Percentiles rank a stretch among this genome's conserved stretches.
Evolutionary conservation across 2,888 invertebrate species (phyloP).

Genomic region (Epirrhoe tristata): DNA sequence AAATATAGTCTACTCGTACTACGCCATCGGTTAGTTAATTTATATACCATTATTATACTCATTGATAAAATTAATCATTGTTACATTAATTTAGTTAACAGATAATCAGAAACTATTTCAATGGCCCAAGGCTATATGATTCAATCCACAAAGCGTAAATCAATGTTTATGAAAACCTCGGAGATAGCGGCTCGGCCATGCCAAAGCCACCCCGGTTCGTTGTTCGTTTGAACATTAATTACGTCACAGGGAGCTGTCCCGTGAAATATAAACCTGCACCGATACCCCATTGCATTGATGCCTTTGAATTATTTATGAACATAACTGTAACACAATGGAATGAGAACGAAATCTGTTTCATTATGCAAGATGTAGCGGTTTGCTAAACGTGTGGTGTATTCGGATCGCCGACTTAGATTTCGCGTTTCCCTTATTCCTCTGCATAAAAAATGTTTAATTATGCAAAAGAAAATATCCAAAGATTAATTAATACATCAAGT

Average conservation of each 20-base stretch:
- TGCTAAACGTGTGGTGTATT: neutral
- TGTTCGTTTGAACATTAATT: conserved; percentile 69
- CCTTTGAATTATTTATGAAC: conserved; percentile 71
- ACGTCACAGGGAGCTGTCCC: conserved; percentile 61
- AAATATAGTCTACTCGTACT: too few species aligned
- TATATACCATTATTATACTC: too few species aligned
- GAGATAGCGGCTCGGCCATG: conserved; percentile 54
- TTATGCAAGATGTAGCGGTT: conserved; percentile 2
- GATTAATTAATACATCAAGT: too few species aligned
- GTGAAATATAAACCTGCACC: conserved; percentile 77
- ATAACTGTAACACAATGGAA: conserved; percentile 31
- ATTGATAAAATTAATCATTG: too few species aligned
- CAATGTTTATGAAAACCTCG: conserved; percentile 57
- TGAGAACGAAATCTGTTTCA: conserved; percentile 19
- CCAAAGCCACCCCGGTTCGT: conserved; percentile 54
- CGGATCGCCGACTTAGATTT: neutral
- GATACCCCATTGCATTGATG: conserved; percentile 70
- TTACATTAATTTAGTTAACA: too few species aligned
- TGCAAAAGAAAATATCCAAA: too few species aligned
- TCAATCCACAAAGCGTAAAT: conserved; percentile 54
- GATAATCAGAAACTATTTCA: conserved; percentile 4
- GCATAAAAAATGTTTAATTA: too few species aligned
- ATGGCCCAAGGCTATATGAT: conserved; percentile 17
- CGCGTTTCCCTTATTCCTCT: too few species aligned
- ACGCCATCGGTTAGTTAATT: too few species aligned